Conservation (phyloP, 92 coral and sea anemone species). For the Virgularia gustaviana region DNA sequence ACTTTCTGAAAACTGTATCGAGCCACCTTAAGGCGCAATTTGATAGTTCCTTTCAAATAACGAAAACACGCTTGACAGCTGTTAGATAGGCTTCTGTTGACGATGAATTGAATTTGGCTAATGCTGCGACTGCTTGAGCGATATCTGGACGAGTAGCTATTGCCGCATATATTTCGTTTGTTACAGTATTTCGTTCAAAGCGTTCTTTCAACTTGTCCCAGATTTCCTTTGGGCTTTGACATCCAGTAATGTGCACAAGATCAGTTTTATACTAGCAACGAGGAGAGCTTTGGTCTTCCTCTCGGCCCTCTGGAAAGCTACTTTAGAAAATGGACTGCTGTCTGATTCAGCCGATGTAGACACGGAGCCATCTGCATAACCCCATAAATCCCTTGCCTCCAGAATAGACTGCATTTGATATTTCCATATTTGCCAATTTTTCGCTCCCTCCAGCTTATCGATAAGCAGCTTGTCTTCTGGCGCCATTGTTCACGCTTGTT, state of each 20-base stretch:
- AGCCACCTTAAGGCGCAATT: not conserved
- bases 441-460: not conserved
- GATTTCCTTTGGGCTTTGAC: not conserved
- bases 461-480: not conserved
- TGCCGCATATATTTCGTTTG: constrained; percentile 25
- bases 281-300: not conserved
- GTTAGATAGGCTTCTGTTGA: constrained; percentile 11
- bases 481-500: not conserved
- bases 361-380: not conserved
- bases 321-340: not conserved
- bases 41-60: constrained; percentile 9
- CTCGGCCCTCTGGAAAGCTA: not conserved
- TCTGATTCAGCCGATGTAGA: not conserved
- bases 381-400: not conserved
- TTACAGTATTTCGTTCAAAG: not conserved
- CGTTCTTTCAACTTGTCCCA: constrained; percentile 10
- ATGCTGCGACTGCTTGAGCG: constrained; percentile 12
- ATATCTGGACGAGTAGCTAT: constrained; percentile 40
- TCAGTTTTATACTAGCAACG: constrained; percentile 2
- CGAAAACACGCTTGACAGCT: constrained; percentile 18
- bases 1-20: too few relatives aligned
- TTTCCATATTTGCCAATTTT: too few relatives aligned
- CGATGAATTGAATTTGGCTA: constrained; percentile 7
- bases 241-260: not conserved
- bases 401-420: too few relatives aligned